Percentiles rank a stretch among this genome's conserved stretches.
These are phyloP conservation scores for Mayetiola destructor DNA, from an alignment of 2,888 invertebrate genomes.

Conservation along the genomic window DNA sequence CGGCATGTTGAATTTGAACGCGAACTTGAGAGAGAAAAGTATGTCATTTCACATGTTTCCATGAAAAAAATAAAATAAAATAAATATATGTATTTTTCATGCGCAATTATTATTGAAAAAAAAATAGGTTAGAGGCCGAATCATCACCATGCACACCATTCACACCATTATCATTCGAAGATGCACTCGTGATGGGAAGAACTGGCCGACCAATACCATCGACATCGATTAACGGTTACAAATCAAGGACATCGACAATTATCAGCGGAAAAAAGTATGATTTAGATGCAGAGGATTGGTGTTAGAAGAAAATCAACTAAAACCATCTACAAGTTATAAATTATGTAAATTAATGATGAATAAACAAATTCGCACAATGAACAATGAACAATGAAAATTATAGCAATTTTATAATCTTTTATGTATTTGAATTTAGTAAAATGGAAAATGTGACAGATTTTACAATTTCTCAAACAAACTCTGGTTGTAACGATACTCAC, in stretches of 20 bases:
- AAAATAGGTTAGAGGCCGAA: neutral
- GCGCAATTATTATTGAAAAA: no score
- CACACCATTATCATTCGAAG: constrained; percentile 55
- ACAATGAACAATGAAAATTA: no score
- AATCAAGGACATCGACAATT: constrained; percentile 48
- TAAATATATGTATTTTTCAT: no score
- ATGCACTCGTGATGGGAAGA: constrained; percentile 60
- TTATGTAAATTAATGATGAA: neutral
- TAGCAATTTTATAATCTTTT: no score
- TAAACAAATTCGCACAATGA: neutral
- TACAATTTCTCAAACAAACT: no score
- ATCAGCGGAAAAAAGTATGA: constrained; percentile 53
- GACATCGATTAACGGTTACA: constrained; percentile 80
- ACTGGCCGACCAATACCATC: constrained; percentile 62
- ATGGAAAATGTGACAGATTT: no score
- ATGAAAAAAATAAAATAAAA: no score
- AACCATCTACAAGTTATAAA: neutral
- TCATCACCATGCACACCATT: constrained; percentile 21
- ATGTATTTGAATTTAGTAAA: no score
- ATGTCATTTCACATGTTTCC: no score
- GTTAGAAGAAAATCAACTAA: constrained; percentile 43
- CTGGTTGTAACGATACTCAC: no score
- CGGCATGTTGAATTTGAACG: constrained; percentile 29
- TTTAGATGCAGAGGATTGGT: constrained; percentile 78
- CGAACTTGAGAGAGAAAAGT: constrained; percentile 19